Percentiles rank a stretch among this genome's conserved stretches.
phyloP scores from a whole-genome alignment of 2,888 invertebrate species.

The Eudasyphora cyanicolor region DNA sequence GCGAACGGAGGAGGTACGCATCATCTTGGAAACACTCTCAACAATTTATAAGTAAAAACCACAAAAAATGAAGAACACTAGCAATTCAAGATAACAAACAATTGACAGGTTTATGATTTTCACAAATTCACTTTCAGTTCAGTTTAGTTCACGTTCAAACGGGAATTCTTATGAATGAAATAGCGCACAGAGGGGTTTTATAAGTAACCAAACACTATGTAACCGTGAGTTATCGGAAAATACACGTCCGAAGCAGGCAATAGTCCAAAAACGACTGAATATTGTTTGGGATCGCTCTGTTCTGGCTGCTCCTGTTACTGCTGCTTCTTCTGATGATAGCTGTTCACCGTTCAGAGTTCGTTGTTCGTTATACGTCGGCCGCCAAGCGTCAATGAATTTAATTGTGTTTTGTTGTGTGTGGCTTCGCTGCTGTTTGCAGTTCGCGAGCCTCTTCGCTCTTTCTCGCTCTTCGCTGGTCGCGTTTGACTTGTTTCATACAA shows the following conservation, averaged over 20 bases:
- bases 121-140: constrained; percentile 1
- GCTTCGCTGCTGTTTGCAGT: constrained; percentile 6
- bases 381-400: constrained; percentile 31
- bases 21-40: constrained; percentile 62
- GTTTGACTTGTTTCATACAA: background rate
- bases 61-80: background rate
- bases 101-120: background rate
- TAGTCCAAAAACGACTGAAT: constrained; percentile 58
- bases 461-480: background rate
- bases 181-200: no score
- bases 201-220: no score
- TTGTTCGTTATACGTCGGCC: background rate
- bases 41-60: background rate
- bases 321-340: background rate
- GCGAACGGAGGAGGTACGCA: constrained; percentile 68
- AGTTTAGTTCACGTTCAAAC: background rate
- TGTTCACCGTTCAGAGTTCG: background rate
- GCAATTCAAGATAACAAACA: background rate
- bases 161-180: background rate
- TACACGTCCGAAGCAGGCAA: constrained; percentile 45
- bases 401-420: background rate
- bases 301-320: background rate
- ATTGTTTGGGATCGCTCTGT: background rate
- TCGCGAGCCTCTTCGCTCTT: background rate
- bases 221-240: background rate